A percentile compares a stretch with the other conserved stretches of the same genome.
These are phyloP conservation scores for Patella depressa DNA, from an alignment of 2,888 invertebrate genomes.

Conservation along the genomic window DNA sequence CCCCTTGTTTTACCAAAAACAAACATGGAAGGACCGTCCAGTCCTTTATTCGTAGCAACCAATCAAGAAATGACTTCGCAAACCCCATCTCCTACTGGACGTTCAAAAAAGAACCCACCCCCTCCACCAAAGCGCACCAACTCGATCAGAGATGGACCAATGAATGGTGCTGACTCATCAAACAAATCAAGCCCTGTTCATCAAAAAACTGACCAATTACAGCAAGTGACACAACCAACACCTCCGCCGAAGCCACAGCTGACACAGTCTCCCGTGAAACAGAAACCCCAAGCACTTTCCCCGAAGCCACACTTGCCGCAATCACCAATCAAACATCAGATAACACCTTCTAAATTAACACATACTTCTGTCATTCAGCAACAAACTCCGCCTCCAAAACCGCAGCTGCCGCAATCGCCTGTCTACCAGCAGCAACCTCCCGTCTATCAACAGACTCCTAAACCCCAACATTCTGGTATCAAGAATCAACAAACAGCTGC, in stretches of 20 bases:
- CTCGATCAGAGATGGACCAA: slow-evolving; percentile 64
- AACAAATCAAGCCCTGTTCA: slow-evolving; percentile 6
- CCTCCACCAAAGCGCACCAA: slow-evolving; percentile 73
- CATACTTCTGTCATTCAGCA: slow-evolving; percentile 17
- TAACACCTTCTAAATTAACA: not conserved
- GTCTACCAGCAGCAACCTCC: slow-evolving; percentile 16
- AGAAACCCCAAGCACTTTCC: slow-evolving; percentile 12
- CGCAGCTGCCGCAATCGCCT: not conserved
- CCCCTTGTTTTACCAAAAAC: slow-evolving; percentile 38
- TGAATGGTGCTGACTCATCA: slow-evolving; percentile 18
- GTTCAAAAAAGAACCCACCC: slow-evolving; percentile 70
- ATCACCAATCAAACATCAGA: too few species aligned
- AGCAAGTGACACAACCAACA: not conserved
- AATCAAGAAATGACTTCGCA: slow-evolving; percentile 40
- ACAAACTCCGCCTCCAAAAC: slow-evolving; percentile 10
- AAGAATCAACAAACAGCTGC: slow-evolving; percentile 24
- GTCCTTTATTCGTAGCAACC: slow-evolving; percentile 45
- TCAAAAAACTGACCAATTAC: not conserved
- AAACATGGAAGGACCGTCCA: slow-evolving; percentile 33
- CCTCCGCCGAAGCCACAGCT: slow-evolving; percentile 17
- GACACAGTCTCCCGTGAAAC: slow-evolving; percentile 25
- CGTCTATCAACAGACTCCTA: slow-evolving; percentile 35
- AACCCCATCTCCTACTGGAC: slow-evolving; percentile 49
- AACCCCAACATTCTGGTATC: slow-evolving; percentile 20
- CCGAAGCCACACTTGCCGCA: slow-evolving; percentile 30